Evolutionary conservation across 2,113 vertebrate species (phyloP).

Genomic region (Erythrolamprus reginae): DNA sequence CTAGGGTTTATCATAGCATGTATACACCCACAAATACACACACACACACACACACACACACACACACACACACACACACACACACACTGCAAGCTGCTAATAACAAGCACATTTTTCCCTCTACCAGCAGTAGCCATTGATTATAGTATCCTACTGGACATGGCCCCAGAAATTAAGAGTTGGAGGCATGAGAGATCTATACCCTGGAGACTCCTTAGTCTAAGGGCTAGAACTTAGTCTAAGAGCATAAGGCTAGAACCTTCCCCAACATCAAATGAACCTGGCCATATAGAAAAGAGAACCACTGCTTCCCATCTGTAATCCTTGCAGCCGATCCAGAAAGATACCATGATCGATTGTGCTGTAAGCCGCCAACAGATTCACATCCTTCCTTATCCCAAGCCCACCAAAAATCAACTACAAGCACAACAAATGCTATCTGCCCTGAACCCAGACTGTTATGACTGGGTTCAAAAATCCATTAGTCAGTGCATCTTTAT

Average conservation of each 20-base stretch:
- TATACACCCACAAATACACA: neutral
- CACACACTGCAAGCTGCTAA: neutral
- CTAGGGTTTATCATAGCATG: neutral
- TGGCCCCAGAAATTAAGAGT: neutral
- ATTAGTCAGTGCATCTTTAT: neutral
- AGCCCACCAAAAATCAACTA: neutral
- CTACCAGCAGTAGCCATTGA: neutral
- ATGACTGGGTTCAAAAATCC: neutral
- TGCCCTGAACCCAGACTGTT: neutral
- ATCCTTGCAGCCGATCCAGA: neutral
- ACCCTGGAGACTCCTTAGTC: neutral
- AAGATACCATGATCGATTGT: neutral
- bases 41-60: neutral
- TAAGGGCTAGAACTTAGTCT: neutral
- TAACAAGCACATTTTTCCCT: neutral
- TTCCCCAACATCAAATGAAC: neutral
- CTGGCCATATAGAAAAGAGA: neutral
- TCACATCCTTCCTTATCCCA: neutral
- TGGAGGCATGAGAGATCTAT: neutral
- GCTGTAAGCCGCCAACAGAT: neutral
- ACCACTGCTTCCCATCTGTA: neutral
- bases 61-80: neutral
- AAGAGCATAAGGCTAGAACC: neutral
- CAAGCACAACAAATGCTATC: neutral
- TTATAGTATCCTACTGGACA: neutral